Conservation (phyloP, 1,140 invertebrate genomes). For the Papilio aristodemus region DNA sequence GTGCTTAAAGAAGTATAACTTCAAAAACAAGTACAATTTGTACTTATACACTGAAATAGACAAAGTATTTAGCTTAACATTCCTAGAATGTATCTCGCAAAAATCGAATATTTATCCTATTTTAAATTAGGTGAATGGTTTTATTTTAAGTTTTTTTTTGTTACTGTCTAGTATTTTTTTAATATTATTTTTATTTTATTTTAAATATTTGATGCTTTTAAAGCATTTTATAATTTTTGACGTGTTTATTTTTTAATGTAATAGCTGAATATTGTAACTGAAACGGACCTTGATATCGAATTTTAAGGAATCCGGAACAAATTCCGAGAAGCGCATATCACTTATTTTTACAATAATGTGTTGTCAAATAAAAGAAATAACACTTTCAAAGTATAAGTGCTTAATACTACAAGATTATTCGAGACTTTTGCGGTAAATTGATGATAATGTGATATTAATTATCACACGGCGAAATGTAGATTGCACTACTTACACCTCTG, state of each 20-base stretch:
- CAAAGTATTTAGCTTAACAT: slow-evolving; percentile 31
- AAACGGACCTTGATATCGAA: neutral
- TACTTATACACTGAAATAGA: neutral
- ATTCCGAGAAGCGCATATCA: neutral
- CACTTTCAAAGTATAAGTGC: too few species aligned
- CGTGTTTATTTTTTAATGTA: neutral
- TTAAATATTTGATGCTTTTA: neutral
- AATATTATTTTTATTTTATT: neutral
- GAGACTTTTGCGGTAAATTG: neutral
- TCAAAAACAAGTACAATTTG: neutral
- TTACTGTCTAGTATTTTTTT: neutral
- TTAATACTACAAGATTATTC: neutral
- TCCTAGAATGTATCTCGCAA: slow-evolving; percentile 25
- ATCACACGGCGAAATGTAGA: too few species aligned
- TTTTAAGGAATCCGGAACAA: too few species aligned
- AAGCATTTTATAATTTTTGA: slow-evolving; percentile 10
- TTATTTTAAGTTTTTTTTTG: neutral
- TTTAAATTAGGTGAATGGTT: slow-evolving; percentile 10
- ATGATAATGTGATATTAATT: neutral
- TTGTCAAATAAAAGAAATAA: neutral
- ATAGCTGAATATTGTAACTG: neutral
- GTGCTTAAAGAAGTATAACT: neutral
- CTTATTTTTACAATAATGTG: neutral
- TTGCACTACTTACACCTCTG: too few species aligned
- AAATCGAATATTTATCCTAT: neutral